Conservation (phyloP, 2,113 vertebrate genomes). For the Phycodurus eques region DNA sequence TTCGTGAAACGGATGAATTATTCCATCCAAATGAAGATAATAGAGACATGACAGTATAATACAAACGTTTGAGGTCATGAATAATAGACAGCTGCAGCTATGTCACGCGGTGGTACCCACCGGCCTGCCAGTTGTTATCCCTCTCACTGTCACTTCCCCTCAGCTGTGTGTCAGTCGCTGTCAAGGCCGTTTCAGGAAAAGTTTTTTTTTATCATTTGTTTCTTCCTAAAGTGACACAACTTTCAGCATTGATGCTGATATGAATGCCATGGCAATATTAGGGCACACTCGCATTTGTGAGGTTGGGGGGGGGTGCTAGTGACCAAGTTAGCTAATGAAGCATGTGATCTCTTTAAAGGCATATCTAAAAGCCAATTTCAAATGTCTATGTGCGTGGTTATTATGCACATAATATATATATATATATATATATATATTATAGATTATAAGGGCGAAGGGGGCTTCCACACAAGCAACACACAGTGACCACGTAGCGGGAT, state of each 20-base stretch:
- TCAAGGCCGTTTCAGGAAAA: slow-evolving; percentile 6
- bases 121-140: slow-evolving; percentile 24
- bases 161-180: slow-evolving; percentile 22
- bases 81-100: slow-evolving; percentile 53
- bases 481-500: slow-evolving; percentile 13
- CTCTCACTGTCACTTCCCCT: slow-evolving; percentile 19
- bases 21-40: not conserved
- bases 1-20: not conserved
- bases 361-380: slow-evolving; percentile 36
- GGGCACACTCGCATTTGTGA: not conserved
- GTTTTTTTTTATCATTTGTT: slow-evolving; percentile 6
- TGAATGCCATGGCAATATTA: slow-evolving; percentile 13
- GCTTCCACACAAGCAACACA: not conserved
- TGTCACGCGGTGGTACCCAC: slow-evolving; percentile 51
- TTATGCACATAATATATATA: too few species aligned
- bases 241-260: slow-evolving; percentile 17
- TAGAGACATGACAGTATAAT: not conserved
- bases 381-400: not conserved
- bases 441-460: not conserved
- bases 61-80: slow-evolving; percentile 32
- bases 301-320: slow-evolving; percentile 25
- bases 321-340: slow-evolving; percentile 69
- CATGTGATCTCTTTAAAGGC: slow-evolving; percentile 66
- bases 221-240: slow-evolving; percentile 16
- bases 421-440: too few species aligned